A percentile compares a stretch with the other conserved stretches of the same genome.
Evolutionary conservation across 2,888 invertebrate species (phyloP).

Genomic region (Marronus borbonicus): DNA sequence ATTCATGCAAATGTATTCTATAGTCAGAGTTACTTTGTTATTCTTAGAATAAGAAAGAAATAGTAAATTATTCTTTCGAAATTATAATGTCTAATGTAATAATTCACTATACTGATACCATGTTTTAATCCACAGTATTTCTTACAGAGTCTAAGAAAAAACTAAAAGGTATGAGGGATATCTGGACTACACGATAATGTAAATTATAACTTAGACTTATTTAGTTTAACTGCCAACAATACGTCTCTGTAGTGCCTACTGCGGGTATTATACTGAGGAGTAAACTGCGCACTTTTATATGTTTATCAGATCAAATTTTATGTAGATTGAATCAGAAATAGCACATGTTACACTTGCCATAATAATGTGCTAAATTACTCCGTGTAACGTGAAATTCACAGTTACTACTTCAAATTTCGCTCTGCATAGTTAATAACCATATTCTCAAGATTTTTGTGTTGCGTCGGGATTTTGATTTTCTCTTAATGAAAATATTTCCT

Average conservation of each 20-base stretch:
- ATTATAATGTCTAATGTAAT: slow-evolving; percentile 31
- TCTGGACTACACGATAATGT: slow-evolving; percentile 64
- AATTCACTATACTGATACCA: slow-evolving; percentile 63
- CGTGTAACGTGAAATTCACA: too few relatives aligned
- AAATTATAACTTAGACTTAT: slow-evolving; percentile 59
- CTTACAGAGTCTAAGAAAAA: slow-evolving; percentile 90
- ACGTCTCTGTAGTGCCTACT: slow-evolving; percentile 65
- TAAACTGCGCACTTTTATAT: slow-evolving; percentile 52
- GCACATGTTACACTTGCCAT: too few relatives aligned
- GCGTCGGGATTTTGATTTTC: too few relatives aligned
- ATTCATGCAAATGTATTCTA: slow-evolving; percentile 1
- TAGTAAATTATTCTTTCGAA: slow-evolving; percentile 31
- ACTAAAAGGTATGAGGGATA: slow-evolving; percentile 75
- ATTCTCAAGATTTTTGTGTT: too few relatives aligned
- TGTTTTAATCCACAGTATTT: slow-evolving; percentile 73
- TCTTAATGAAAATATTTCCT: too few relatives aligned
- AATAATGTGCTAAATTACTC: too few relatives aligned
- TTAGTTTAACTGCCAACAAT: slow-evolving; percentile 54
- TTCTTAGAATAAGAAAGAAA: not conserved
- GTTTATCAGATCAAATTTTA: not conserved
- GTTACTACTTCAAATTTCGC: too few relatives aligned
- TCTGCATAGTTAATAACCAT: too few relatives aligned
- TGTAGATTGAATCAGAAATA: too few relatives aligned
- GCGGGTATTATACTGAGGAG: slow-evolving; percentile 61
- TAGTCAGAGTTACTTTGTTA: slow-evolving; percentile 1